Evolutionary conservation across 2,888 invertebrate species (phyloP), one percentile per base, ranked within the genome.

Genomic region (Abrostola triplasia): DNA sequence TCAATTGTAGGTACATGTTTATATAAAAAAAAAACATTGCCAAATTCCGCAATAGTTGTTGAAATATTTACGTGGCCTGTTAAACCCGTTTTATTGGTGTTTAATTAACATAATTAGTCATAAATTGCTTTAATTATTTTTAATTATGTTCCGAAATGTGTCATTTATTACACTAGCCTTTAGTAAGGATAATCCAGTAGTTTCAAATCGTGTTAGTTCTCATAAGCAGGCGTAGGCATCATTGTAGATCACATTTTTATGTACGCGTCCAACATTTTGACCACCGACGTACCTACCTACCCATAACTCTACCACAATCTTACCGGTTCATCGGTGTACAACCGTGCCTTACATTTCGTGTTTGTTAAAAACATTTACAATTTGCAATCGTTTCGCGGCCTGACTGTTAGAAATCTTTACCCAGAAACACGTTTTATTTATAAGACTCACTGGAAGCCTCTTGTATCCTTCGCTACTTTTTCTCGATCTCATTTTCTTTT

Each of bases 371-470:
- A 73, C 65, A 74, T 74, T 61, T 58, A 63, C 69, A 72, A 52
- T 49, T 67, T 54, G 59, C 62, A 64, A 73, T 73, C 73, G 73
- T 77, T 71, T 72, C 76, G 71, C 63, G 54, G 73, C 58, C 38
- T 49, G 64, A 67, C 73, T 70, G 77, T 74, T 80, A 75, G 74
- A 80, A 80, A 75, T 77, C 73, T 74, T 80, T 77, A 74, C 75
- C 71, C 76, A 76, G 75, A 70, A 81, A 80, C 76, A 69, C 61
- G 68, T 77, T 79, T 82, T 83, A 83, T 80, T 79, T 82, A 82
- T 73, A 70, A 70, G 73, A 63, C 59, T 70, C 68, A 69, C 44
- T 36, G 12, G 44, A 40, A 59, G 44, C 24, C 50, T 59, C 67
- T 76, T 55, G 70, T 75, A 74, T 76, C 68, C 83, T 82, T 82